Percentiles rank a stretch among this genome's conserved stretches.
Evolutionary conservation across 2,888 invertebrate species (phyloP).

Genomic region (Oscheius myriophilus): DNA sequence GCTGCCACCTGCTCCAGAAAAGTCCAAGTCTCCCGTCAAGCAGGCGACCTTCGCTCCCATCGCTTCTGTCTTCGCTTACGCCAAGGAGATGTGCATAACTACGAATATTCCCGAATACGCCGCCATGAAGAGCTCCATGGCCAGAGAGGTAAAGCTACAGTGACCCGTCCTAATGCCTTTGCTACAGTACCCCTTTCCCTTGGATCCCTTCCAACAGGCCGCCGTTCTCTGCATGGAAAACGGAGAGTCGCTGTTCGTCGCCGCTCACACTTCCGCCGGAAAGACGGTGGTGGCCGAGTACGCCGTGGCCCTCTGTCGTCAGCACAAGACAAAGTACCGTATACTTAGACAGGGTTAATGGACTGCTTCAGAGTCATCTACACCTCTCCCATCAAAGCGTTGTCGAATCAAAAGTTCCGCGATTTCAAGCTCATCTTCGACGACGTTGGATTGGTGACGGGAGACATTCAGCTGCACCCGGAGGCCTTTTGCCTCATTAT

Average conservation of each 20-base stretch:
- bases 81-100: slow-evolving; percentile 34
- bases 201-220: slow-evolving; percentile 96
- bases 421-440: slow-evolving; percentile 90
- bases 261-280: slow-evolving; percentile 94
- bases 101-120: slow-evolving; percentile 41
- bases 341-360: background rate
- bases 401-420: slow-evolving; percentile 97
- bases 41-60: background rate
- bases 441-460: slow-evolving; percentile 91
- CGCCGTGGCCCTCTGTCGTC: slow-evolving; percentile 92
- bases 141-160: slow-evolving; percentile 39
- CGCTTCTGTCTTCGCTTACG: slow-evolving; percentile 30
- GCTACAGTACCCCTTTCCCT: slow-evolving; percentile 80
- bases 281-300: slow-evolving; percentile 99
- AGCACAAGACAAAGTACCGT: slow-evolving; percentile 71
- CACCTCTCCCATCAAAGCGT: slow-evolving; percentile 97
- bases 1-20: no score
- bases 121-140: slow-evolving; percentile 44
- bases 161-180: slow-evolving; percentile 2
- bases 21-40: background rate
- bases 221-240: slow-evolving; percentile 91
- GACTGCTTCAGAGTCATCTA: slow-evolving; percentile 77
- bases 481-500: slow-evolving; percentile 94
- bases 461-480: slow-evolving; percentile 93
- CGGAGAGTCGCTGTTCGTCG: slow-evolving; percentile 92